A percentile compares a stretch with the other conserved stretches of the same genome.
Conservation (phyloP, 1,140 invertebrate genomes). For the Heliconius eleuchia region DNA sequence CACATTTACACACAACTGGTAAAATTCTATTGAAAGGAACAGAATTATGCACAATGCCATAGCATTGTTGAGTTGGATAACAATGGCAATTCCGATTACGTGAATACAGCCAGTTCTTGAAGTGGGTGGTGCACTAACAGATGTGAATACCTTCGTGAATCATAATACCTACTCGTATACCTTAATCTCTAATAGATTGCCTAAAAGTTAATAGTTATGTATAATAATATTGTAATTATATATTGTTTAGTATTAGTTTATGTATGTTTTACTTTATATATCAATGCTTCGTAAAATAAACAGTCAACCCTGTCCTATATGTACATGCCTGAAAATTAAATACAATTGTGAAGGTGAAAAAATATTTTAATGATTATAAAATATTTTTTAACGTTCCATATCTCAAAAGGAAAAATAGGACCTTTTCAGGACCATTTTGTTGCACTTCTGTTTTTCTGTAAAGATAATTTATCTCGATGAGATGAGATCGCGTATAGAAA, state of each 20-base stretch:
- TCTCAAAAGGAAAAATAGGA: too few species aligned
- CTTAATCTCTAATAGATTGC: not conserved
- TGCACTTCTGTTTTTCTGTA: too few species aligned
- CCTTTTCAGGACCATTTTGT: too few species aligned
- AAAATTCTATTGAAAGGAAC: conserved; percentile 6
- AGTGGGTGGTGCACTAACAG: conserved; percentile 22
- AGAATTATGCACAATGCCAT: conserved; percentile 5
- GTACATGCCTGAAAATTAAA: too few species aligned
- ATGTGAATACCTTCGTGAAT: conserved; percentile 6
- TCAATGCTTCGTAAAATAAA: too few species aligned
- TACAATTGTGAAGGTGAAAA: too few species aligned
- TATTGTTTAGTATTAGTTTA: not conserved
- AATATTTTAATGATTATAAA: too few species aligned
- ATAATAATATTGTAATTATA: not conserved
- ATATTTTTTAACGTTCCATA: too few species aligned
- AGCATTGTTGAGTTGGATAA: conserved; percentile 24
- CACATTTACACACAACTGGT: not conserved
- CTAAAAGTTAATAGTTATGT: not conserved
- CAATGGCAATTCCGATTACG: conserved; percentile 32
- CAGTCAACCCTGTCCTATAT: too few species aligned
- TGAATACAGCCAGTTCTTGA: conserved; percentile 26
- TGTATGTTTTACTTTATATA: too few species aligned
- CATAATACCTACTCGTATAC: not conserved
- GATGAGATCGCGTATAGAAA: too few species aligned
- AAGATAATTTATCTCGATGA: too few species aligned